Conservation (phyloP, 2,797 vertebrate genomes). For the Salmo trutta region DNA sequence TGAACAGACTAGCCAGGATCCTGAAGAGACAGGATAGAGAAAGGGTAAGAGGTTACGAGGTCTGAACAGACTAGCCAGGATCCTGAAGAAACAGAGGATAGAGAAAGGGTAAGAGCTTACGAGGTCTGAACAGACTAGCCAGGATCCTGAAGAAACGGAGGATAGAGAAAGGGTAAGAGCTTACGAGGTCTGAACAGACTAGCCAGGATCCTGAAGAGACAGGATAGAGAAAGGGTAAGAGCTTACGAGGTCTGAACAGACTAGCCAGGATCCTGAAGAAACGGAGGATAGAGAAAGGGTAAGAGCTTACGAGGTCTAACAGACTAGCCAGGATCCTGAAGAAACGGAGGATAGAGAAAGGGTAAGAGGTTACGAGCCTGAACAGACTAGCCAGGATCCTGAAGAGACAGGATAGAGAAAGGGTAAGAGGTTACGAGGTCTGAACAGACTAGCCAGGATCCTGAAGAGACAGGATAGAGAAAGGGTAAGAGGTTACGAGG, state of each 20-base stretch:
- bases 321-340: too few species aligned
- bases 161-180: too few species aligned
- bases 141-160: conserved; percentile 37
- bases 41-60: conserved; percentile 74
- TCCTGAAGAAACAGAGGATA: too few species aligned
- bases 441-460: conserved; percentile 94
- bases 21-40: conserved; percentile 89
- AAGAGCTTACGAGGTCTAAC: conserved; percentile 25
- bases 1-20: conserved; percentile 94
- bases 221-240: conserved; percentile 44
- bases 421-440: too few species aligned
- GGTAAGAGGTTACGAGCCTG: conserved; percentile 83
- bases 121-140: too few species aligned
- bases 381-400: conserved; percentile 95
- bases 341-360: not conserved
- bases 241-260: conserved; percentile 88
- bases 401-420: too few species aligned
- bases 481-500: conserved; percentile 77
- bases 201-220: too few species aligned
- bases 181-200: conserved; percentile 32
- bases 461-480: conserved; percentile 89
- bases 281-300: conserved; percentile 90
- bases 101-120: too few species aligned
- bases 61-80: not conserved
- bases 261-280: conserved; percentile 94